A percentile compares a stretch with the other conserved stretches of the same genome.
Evolutionary conservation across 2,797 vertebrate species (phyloP).

Genomic region (Gadopsis marmoratus): DNA sequence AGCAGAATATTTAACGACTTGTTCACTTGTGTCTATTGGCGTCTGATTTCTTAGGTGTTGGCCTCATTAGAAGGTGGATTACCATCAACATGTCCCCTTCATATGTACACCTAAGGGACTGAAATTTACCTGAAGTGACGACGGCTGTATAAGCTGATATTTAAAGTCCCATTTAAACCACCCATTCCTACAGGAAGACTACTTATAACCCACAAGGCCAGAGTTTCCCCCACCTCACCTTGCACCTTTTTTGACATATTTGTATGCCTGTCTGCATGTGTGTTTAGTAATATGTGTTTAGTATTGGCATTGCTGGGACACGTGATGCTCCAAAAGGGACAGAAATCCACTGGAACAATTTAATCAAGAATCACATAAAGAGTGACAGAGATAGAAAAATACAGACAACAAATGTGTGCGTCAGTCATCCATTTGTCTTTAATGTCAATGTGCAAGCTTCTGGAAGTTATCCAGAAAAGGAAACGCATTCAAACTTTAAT

Average conservation of each 20-base stretch:
- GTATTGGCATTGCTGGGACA: not conserved
- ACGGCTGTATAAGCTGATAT: constrained; percentile 7
- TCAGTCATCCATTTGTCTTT: not conserved
- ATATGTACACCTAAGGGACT: not conserved
- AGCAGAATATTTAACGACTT: not conserved
- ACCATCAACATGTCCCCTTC: not conserved
- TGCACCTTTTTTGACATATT: not conserved
- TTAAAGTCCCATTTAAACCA: constrained; percentile 42
- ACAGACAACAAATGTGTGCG: not conserved
- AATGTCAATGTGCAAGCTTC: not conserved
- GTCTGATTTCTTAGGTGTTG: not conserved
- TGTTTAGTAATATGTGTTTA: not conserved
- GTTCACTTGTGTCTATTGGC: not conserved
- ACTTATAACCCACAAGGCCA: constrained; percentile 55
- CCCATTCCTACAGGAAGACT: constrained; percentile 40
- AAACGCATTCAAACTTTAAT: not conserved
- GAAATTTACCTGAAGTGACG: constrained; percentile 34
- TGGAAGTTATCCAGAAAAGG: not conserved
- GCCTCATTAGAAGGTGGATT: not conserved
- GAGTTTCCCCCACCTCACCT: constrained; percentile 35
- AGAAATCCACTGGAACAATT: not conserved
- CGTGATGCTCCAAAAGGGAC: not conserved
- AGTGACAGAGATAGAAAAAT: not conserved
- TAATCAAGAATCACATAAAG: not conserved
- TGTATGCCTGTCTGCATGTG: not conserved